Evolutionary conservation across 2,113 vertebrate genomes (phyloP).

Genomic region (Orycteropus afer): DNA sequence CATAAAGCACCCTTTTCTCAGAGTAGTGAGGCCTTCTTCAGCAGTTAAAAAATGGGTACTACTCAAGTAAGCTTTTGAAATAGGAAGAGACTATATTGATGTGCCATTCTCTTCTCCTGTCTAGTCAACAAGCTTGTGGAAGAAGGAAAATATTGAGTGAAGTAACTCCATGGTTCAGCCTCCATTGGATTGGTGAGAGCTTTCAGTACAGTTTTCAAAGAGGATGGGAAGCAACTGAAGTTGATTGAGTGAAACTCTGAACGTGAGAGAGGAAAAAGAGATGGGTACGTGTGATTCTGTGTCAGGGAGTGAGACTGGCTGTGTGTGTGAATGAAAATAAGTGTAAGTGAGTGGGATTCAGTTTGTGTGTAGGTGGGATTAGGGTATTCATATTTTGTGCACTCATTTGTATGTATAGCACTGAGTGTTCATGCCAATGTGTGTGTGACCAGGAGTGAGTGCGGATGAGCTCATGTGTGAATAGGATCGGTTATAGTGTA

Average conservation of each 20-base stretch:
- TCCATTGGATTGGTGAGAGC: background rate
- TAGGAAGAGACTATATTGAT: background rate
- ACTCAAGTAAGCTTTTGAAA: background rate
- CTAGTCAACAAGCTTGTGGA: background rate
- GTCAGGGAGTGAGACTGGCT: background rate
- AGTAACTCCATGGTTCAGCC: background rate
- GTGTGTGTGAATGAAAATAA: background rate
- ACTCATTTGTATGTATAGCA: background rate
- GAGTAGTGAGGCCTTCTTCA: background rate
- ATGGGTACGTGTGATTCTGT: background rate
- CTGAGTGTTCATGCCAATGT: background rate
- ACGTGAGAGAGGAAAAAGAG: background rate
- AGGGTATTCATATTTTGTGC: background rate
- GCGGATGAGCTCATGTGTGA: background rate
- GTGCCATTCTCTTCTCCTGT: background rate
- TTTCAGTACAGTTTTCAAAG: background rate
- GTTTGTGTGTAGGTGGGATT: background rate
- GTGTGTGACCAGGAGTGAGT: background rate
- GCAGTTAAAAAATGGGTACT: background rate
- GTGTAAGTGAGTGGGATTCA: background rate
- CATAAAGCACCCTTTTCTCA: background rate
- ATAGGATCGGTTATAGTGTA: background rate
- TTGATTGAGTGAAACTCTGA: background rate
- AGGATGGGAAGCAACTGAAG: background rate
- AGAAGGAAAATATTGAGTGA: background rate